Percentiles rank a stretch among this genome's conserved stretches.
These are phyloP conservation scores for Mellilla xanthometata DNA, from an alignment of 2,888 invertebrate genomes.

Conservation along the genomic window DNA sequence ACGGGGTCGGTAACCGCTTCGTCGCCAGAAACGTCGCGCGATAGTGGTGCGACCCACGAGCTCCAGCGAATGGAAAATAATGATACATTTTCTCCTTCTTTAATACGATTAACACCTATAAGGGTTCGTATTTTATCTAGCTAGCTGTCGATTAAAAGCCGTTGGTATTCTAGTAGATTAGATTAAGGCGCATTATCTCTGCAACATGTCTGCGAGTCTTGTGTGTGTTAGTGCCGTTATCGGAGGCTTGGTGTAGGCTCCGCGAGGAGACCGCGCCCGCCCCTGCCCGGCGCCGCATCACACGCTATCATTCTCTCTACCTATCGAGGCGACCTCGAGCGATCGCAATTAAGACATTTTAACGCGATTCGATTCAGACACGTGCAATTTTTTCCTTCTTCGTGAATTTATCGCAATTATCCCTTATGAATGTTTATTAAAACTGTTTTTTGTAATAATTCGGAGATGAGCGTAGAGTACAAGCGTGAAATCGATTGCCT, in stretches of 20 bases:
- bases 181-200: neutral
- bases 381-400: constrained; percentile 73
- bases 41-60: constrained; percentile 37
- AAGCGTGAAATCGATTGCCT: constrained; percentile 65
- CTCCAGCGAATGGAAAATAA: constrained; percentile 21
- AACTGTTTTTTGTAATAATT: constrained; percentile 63
- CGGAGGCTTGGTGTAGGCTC: neutral
- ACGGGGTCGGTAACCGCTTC: constrained; percentile 67
- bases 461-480: constrained; percentile 54
- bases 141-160: neutral
- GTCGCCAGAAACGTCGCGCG: constrained; percentile 57
- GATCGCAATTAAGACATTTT: constrained; percentile 75
- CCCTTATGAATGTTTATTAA: constrained; percentile 66
- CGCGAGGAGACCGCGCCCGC: constrained; percentile 2
- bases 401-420: constrained; percentile 74
- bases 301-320: constrained; percentile 39
- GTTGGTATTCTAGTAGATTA: constrained; percentile 2
- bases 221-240: constrained; percentile 3
- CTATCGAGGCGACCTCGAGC: constrained; percentile 61
- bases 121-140: too few species aligned
- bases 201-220: neutral
- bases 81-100: too few species aligned
- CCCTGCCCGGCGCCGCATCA: neutral
- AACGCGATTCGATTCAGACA: constrained; percentile 76
- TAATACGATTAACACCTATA: too few species aligned